These are phyloP conservation scores for Eilema griseolum DNA, from an alignment of 2,888 invertebrate genomes.

Conservation along the genomic window DNA sequence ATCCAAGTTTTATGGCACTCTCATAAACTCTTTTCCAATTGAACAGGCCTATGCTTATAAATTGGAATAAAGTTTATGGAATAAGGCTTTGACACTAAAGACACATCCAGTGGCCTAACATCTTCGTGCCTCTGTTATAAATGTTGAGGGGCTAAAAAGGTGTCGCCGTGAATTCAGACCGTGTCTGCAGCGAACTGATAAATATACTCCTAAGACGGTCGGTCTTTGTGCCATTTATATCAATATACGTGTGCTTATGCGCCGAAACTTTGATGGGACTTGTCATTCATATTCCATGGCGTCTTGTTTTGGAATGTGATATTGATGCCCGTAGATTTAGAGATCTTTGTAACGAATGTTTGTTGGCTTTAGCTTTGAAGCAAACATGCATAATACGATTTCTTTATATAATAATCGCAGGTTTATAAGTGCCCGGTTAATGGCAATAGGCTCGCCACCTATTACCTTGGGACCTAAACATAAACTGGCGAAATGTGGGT, in stretches of 20 bases:
- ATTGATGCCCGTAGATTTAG: neutral
- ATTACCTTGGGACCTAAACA: too few relatives aligned
- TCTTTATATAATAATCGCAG: too few relatives aligned
- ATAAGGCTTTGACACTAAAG: neutral
- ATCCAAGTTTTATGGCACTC: too few relatives aligned
- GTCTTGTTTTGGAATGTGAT: constrained; percentile 18
- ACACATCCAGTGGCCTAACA: constrained; percentile 51
- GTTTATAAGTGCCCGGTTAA: too few relatives aligned
- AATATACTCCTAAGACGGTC: constrained; percentile 71
- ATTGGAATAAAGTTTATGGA: neutral
- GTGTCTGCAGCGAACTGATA: constrained; percentile 79
- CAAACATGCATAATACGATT: too few relatives aligned
- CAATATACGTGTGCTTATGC: constrained; percentile 62
- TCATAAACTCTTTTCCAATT: too few relatives aligned
- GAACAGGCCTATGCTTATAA: too few relatives aligned
- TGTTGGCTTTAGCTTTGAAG: too few relatives aligned
- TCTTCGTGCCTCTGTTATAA: constrained; percentile 68
- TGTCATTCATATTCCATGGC: constrained; percentile 25
- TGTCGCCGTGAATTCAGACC: constrained; percentile 71
- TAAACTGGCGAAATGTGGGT: too few relatives aligned
- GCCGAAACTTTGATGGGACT: constrained; percentile 14
- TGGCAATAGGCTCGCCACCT: too few relatives aligned
- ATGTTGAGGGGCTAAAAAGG: constrained; percentile 81
- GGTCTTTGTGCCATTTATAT: constrained; percentile 69
- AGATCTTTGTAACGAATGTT: neutral